These are phyloP conservation scores for Agrochola lychnidis DNA, from an alignment of 2,888 invertebrate species.

Conservation along the genomic window DNA sequence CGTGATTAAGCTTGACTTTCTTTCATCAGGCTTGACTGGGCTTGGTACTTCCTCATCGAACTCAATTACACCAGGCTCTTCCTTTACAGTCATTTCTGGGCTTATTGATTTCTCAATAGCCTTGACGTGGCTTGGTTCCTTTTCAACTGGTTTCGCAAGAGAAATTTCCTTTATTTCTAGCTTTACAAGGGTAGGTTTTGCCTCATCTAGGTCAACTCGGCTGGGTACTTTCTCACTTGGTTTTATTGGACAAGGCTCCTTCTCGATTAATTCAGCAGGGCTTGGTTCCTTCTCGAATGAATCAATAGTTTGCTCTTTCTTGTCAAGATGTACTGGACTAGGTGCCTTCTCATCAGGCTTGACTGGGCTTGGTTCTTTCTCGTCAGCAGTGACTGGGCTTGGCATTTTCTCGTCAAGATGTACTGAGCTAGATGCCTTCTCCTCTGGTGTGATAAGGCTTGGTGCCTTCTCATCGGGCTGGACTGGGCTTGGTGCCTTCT, in stretches of 20 bases:
- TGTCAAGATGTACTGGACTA: too few relatives aligned
- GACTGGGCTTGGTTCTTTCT: neutral
- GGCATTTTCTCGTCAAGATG: neutral
- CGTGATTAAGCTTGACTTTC: too few relatives aligned
- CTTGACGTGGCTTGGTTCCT: neutral
- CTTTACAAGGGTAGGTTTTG: neutral
- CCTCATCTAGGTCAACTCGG: neutral
- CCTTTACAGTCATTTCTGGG: too few relatives aligned
- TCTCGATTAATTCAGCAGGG: neutral
- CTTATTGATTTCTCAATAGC: too few relatives aligned
- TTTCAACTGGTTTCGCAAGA: neutral
- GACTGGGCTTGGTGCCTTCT: neutral
- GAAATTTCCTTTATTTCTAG: too few relatives aligned
- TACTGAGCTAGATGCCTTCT: accelerated
- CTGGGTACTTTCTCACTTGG: neutral
- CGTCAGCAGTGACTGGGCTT: neutral
- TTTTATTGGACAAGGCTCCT: neutral
- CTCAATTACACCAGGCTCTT: neutral
- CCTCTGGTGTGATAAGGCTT: neutral
- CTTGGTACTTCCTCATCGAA: neutral
- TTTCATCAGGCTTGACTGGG: conserved; percentile 11
- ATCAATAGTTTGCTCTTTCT: conserved; percentile 24
- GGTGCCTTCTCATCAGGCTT: neutral
- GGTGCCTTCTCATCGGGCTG: conserved; percentile 15
- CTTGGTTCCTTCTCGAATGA: conserved; percentile 9